Base-by-base conservation (phyloP, 2,888 invertebrate genomes). In the Drosophila birchii region DNA sequence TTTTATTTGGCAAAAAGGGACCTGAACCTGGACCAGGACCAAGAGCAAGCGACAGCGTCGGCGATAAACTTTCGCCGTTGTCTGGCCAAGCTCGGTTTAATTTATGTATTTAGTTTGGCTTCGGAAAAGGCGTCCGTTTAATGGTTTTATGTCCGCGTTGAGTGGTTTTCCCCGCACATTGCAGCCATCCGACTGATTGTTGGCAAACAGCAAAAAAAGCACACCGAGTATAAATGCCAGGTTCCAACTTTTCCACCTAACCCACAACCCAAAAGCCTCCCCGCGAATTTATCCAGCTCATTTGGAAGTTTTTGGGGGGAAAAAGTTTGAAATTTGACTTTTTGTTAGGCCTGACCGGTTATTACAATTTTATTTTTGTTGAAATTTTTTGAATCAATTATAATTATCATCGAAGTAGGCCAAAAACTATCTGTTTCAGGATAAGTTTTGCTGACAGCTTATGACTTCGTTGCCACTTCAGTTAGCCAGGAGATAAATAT, bases 101-200 rank as follows among this genome's bases (percentile, higher is more conserved):
- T 85, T 84, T 85, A 88, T 86, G 84, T 81, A 81, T 89, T 87
- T 84, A 88, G 85, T 88, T 87, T 76, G 69, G 69, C 70, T 82
- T 72, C 57, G 68, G 44, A 57, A 61, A 68, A 66, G 71, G 74
- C 83, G 68, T 74, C 70, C 58, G 51, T 67, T 80, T 80, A 81
- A 85, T 82, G 79, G 79, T 76, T 87, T 87, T 85, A 79, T 81
- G 70, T 82, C 74, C 71, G 51, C 70, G 85, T 73, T 87, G 81
- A 87, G 76, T 81, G 79, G 76, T 59, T 66, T 57, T 55, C 73
- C 73, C 55, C 55, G 60, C 39, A 49, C 57, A 57, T 51, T 23
- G 20, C 56, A 56, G 38, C 56, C 47, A 47, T 47, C 47, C 67
- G 55, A 67, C 61, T 67, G 63, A 67, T 80, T 68, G 51, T 61